Percentiles rank a stretch among this genome's conserved stretches.
Conservation (phyloP, 2,888 invertebrate species). For the Ophion ellenae region DNA sequence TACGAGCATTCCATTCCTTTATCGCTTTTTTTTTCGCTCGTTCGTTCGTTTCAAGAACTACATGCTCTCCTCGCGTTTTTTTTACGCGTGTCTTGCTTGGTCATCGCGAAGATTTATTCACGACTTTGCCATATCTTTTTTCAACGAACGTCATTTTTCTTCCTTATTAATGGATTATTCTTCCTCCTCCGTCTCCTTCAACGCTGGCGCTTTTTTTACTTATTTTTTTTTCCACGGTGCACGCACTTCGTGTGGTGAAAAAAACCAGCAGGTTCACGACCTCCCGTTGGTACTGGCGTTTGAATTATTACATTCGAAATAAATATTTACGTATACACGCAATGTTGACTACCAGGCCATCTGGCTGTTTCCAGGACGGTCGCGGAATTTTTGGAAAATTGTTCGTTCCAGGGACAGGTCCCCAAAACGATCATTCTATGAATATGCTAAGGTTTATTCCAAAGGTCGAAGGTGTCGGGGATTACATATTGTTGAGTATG, state of each 20-base stretch:
- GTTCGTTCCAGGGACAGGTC: too few species aligned
- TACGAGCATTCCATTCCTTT: conserved; percentile 6
- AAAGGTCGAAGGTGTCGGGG: too few species aligned
- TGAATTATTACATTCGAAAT: conserved; percentile 8
- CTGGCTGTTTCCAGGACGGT: too few species aligned
- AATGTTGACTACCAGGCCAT: too few species aligned
- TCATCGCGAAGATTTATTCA: conserved; percentile 33
- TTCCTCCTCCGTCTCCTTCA: background rate
- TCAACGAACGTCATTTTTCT: background rate
- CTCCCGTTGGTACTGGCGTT: conserved; percentile 12
- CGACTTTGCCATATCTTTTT: conserved; percentile 26
- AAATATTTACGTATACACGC: background rate
- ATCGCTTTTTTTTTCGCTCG: conserved; percentile 3
- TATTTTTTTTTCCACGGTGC: background rate
- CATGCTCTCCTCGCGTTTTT: background rate
- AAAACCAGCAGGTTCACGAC: conserved; percentile 43
- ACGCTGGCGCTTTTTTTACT: background rate
- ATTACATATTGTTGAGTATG: too few species aligned
- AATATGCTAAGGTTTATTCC: too few species aligned
- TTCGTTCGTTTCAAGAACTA: background rate
- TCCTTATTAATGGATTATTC: background rate
- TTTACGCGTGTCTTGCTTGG: background rate
- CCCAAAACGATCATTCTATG: too few species aligned
- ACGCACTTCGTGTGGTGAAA: conserved; percentile 21
- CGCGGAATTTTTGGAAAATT: too few species aligned